A percentile compares a stretch with the other conserved stretches of the same genome.
phyloP scores from a whole-genome alignment of 2,797 vertebrate genomes.

The Crocidura indochinensis region DNA sequence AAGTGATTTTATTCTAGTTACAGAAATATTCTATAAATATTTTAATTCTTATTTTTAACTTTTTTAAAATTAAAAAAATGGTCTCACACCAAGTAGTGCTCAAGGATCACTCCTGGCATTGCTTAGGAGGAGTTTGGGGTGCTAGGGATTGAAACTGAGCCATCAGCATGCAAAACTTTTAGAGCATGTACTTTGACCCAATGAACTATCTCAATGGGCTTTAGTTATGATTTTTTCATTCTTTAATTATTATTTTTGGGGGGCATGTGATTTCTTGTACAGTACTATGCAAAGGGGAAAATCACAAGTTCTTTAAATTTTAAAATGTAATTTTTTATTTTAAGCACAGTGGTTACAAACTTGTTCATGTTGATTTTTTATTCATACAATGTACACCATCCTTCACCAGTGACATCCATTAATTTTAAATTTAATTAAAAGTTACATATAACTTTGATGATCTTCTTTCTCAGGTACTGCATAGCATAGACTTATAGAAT shows the following conservation, averaged over 20 bases:
- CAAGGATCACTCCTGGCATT: too few relatives aligned
- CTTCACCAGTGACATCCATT: not conserved
- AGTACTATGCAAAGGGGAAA: constrained; percentile 49
- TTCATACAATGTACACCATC: too few relatives aligned
- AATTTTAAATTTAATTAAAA: constrained; percentile 37
- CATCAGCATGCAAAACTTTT: too few relatives aligned
- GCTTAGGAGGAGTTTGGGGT: too few relatives aligned
- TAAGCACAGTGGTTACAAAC: too few relatives aligned
- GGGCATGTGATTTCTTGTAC: too few relatives aligned
- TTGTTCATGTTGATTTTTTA: too few relatives aligned
- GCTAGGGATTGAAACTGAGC: too few relatives aligned
- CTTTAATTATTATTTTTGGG: not conserved
- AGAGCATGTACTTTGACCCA: too few relatives aligned
- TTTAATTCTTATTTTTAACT: not conserved
- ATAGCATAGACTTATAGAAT: constrained; percentile 26
- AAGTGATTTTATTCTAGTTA: not conserved
- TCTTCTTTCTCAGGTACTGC: constrained; percentile 60
- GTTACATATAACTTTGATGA: constrained; percentile 74
- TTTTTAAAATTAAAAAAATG: not conserved
- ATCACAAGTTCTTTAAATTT: constrained; percentile 63
- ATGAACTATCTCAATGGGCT: too few relatives aligned
- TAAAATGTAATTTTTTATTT: too few relatives aligned
- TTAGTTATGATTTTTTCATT: constrained; percentile 35
- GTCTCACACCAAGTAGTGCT: too few relatives aligned
- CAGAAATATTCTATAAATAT: not conserved